phyloP scores from a whole-genome alignment of 2,113 vertebrate species.

The Panthera uncia region DNA sequence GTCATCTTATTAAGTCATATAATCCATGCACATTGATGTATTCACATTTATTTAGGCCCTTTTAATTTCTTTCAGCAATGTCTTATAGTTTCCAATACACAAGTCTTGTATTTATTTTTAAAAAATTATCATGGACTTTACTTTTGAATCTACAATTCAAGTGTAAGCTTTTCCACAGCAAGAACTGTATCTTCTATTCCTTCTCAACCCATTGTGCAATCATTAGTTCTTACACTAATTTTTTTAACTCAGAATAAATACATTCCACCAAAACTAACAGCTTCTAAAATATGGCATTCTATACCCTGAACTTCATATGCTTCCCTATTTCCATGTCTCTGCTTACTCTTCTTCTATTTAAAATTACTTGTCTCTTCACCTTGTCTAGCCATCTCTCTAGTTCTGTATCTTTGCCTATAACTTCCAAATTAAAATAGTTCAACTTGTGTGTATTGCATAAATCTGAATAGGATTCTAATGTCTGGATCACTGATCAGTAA shows the following conservation, averaged over 20 bases:
- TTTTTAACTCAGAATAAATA: not conserved
- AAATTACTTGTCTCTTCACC: not conserved
- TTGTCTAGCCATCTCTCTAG: not conserved
- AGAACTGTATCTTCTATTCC: not conserved
- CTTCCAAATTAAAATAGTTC: not conserved
- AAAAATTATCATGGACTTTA: not conserved
- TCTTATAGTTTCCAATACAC: not conserved
- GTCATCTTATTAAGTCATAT: not conserved
- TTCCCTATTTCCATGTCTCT: not conserved
- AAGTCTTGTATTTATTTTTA: not conserved
- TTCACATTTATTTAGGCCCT: not conserved
- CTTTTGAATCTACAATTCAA: not conserved
- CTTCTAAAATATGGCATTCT: not conserved
- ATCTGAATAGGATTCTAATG: not conserved
- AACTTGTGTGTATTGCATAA: not conserved
- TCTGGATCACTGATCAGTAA: not conserved
- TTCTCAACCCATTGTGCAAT: not conserved
- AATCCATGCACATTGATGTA: not conserved
- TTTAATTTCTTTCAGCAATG: not conserved
- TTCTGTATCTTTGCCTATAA: not conserved
- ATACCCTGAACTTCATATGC: not conserved
- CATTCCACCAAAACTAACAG: not conserved
- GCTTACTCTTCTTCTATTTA: not conserved
- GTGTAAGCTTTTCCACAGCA: not conserved
- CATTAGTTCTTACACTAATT: not conserved